Evolutionary conservation across 2,888 invertebrate species (phyloP).

Genomic region (Blastobasis lacticolella): DNA sequence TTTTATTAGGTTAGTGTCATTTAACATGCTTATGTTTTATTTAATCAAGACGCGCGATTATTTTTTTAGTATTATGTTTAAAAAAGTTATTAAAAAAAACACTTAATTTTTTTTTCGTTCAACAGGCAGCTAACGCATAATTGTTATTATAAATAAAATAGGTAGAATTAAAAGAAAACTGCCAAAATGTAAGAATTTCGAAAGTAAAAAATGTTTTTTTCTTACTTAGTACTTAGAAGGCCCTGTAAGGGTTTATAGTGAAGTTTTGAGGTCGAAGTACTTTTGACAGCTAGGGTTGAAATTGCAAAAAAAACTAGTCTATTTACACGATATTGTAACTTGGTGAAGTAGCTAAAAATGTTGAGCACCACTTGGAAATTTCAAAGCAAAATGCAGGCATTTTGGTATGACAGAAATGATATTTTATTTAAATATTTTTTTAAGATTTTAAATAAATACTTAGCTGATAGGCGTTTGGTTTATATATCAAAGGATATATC

Average conservation of each 20-base stretch:
- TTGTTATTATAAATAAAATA: conserved; percentile 3
- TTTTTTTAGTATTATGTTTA: conserved; percentile 33
- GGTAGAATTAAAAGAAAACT: conserved; percentile 17
- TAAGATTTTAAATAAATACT: background rate
- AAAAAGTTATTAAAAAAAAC: too few species aligned
- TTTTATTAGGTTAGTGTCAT: conserved; percentile 37
- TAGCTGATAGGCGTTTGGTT: conserved; percentile 42
- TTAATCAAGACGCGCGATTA: conserved; percentile 19
- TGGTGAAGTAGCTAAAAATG: conserved; percentile 24
- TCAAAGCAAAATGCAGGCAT: too few species aligned
- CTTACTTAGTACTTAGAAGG: conserved; percentile 33
- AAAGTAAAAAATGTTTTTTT: conserved; percentile 20
- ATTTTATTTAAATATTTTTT: background rate
- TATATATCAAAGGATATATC: conserved; percentile 63
- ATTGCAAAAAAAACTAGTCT: conserved; percentile 16
- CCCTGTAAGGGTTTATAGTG: conserved; percentile 12
- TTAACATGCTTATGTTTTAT: conserved; percentile 41
- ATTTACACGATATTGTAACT: conserved; percentile 14
- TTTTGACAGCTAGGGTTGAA: conserved; percentile 26
- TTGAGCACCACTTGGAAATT: background rate
- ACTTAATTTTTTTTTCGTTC: too few species aligned
- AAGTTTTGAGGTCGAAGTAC: conserved; percentile 24
- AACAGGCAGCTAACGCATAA: conserved; percentile 16
- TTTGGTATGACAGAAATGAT: too few species aligned
- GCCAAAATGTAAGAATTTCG: conserved; percentile 29